A percentile compares a stretch with the other conserved stretches of the same genome.
Conservation (phyloP, 64 coral and sea anemone genomes). For the Astreopora myriophthalma region DNA sequence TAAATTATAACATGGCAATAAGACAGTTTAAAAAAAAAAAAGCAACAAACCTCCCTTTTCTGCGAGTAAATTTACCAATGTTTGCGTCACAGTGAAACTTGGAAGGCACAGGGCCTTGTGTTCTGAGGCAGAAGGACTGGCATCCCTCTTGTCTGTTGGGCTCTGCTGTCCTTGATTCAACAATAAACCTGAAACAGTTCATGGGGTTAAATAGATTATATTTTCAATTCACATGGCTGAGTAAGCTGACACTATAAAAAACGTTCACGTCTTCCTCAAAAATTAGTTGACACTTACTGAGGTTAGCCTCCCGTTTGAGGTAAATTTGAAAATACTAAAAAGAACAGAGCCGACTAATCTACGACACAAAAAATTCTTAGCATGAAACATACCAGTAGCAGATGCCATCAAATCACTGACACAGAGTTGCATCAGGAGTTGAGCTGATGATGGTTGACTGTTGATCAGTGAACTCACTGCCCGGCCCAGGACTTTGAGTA, state of each 20-base stretch:
- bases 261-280: too few species aligned
- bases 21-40: too few species aligned
- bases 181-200: constrained; percentile 33
- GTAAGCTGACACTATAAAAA: too few species aligned
- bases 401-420: constrained; percentile 71
- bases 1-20: background rate
- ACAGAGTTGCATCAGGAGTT: constrained; percentile 68
- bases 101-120: constrained; percentile 78
- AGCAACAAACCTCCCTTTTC: constrained; percentile 73
- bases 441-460: constrained; percentile 73
- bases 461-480: constrained; percentile 75
- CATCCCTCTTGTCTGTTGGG: background rate
- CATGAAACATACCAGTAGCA: constrained; percentile 47
- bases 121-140: constrained; percentile 78
- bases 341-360: background rate
- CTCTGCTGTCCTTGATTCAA: background rate
- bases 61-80: constrained; percentile 85
- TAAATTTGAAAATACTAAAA: too few species aligned
- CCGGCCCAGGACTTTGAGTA: constrained; percentile 68
- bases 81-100: constrained; percentile 86
- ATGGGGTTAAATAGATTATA: background rate
- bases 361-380: too few species aligned
- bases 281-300: too few species aligned
- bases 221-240: background rate
- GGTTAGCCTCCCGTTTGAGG: too few species aligned